Conservation (phyloP, 2,888 invertebrate genomes). For the Orchesella flavescens region DNA sequence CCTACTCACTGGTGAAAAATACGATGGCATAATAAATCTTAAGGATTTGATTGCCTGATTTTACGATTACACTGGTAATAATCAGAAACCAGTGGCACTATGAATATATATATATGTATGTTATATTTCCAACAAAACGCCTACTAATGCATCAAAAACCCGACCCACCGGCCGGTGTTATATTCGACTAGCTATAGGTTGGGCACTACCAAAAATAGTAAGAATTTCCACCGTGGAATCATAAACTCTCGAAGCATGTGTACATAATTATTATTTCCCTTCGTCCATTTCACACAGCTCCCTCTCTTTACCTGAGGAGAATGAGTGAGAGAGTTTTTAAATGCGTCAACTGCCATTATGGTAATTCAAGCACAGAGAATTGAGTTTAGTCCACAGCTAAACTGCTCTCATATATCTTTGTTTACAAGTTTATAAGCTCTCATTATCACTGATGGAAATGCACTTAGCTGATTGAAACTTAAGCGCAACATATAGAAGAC, state of each 20-base stretch:
- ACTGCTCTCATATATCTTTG: not conserved
- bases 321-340: too few relatives aligned
- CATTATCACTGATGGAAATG: constrained; percentile 61
- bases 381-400: not conserved
- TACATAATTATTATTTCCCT: not conserved
- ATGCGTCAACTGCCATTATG: too few relatives aligned
- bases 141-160: not conserved
- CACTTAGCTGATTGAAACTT: constrained; percentile 63
- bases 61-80: constrained; percentile 31
- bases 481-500: not conserved
- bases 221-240: not conserved
- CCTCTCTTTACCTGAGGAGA: not conserved
- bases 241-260: not conserved
- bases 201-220: not conserved
- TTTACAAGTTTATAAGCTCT: constrained; percentile 52
- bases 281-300: not conserved
- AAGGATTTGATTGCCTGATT: constrained; percentile 46
- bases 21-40: constrained; percentile 38
- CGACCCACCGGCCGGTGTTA: not conserved
- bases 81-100: constrained; percentile 21
- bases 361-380: too few relatives aligned
- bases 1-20: not conserved
- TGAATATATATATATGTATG: not conserved
- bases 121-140: not conserved
- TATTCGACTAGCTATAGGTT: not conserved